Evolutionary conservation across 2,113 vertebrate genomes (phyloP).

Genomic region (Scartelaos histophorus): DNA sequence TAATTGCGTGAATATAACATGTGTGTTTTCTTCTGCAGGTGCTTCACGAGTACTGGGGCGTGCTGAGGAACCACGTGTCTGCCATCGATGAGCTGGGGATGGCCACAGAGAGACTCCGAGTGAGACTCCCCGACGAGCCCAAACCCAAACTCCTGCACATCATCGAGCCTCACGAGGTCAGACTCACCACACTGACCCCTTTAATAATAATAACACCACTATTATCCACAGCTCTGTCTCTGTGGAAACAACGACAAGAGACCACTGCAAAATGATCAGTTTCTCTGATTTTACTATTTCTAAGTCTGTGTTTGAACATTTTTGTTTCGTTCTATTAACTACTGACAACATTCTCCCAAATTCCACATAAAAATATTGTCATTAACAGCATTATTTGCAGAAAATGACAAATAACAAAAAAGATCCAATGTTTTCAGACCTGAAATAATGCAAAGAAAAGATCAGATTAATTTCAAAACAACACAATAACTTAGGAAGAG

Average conservation of each 20-base stretch:
- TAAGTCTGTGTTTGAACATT: no score
- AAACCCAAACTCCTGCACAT: slow-evolving; percentile 93
- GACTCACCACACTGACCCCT: background rate
- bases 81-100: slow-evolving; percentile 97
- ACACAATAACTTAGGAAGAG: no score
- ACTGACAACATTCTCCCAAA: no score
- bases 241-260: slow-evolving; percentile 9
- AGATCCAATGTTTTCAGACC: no score
- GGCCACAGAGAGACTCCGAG: slow-evolving; percentile 92
- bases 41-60: slow-evolving; percentile 98
- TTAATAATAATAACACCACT: background rate
- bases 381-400: no score
- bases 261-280: no score
- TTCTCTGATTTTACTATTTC: no score
- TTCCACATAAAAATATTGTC: no score
- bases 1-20: background rate
- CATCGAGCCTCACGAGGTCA: slow-evolving; percentile 94
- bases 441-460: no score
- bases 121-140: slow-evolving; percentile 90
- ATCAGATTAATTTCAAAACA: no score
- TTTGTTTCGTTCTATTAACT: no score
- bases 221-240: background rate
- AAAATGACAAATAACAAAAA: no score
- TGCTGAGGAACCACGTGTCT: slow-evolving; percentile 92
- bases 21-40: slow-evolving; percentile 69